Conservation (phyloP, 2,888 invertebrate species). For the Stratiomys singularior region DNA sequence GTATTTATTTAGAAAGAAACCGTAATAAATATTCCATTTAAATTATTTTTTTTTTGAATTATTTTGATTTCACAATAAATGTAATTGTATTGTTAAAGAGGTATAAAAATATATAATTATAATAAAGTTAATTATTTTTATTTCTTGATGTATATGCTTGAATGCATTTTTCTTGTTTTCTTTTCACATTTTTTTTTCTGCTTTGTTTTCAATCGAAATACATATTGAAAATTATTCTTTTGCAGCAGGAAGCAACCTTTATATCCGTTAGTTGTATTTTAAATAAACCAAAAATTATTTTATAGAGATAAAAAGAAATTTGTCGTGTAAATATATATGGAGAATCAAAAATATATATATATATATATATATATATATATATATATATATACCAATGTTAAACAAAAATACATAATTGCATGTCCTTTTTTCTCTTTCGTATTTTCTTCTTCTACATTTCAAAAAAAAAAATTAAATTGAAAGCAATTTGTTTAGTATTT, state of each 20-base stretch:
- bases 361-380: constrained; percentile 5
- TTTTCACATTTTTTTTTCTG: constrained; percentile 2
- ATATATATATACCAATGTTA: constrained; percentile 3
- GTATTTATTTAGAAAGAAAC: constrained; percentile 18
- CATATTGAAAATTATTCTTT: too few relatives aligned
- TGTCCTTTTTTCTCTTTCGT: too few relatives aligned
- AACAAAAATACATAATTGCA: constrained; percentile 16
- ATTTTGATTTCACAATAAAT: constrained; percentile 33
- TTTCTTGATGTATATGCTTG: not conserved
- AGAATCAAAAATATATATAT: constrained; percentile 31
- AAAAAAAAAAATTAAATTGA: constrained; percentile 35
- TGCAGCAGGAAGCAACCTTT: not conserved
- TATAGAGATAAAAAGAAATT: constrained; percentile 35
- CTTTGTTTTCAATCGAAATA: too few relatives aligned
- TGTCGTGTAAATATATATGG: constrained; percentile 11
- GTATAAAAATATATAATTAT: constrained; percentile 35
- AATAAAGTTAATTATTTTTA: constrained; percentile 8
- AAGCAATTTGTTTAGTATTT: constrained; percentile 25
- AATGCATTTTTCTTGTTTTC: not conserved
- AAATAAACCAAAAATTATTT: not conserved
- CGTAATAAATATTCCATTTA: constrained; percentile 43
- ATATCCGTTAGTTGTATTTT: too few relatives aligned
- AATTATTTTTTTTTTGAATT: constrained; percentile 29
- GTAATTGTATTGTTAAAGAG: constrained; percentile 8
- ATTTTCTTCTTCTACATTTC: too few relatives aligned